Conservation (phyloP, 2,888 invertebrate genomes). For the Fragum whitleyi region DNA sequence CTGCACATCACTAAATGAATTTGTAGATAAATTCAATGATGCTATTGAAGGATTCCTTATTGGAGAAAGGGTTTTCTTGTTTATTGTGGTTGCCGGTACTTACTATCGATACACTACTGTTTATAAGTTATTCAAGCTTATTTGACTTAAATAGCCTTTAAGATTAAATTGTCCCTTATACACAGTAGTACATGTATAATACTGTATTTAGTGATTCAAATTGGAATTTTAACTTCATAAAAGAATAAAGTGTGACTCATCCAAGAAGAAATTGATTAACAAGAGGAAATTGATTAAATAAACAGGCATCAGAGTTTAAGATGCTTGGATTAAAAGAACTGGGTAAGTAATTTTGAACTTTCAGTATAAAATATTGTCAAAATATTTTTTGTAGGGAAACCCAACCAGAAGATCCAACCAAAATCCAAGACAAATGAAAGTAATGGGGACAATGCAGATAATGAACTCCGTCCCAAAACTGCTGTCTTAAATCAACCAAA, state of each 20-base stretch:
- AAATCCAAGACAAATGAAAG: not conserved
- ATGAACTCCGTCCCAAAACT: constrained; percentile 73
- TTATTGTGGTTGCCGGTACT: not conserved
- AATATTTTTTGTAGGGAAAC: constrained; percentile 19
- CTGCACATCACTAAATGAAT: no score
- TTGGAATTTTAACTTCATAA: no score
- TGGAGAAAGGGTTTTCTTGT: constrained; percentile 1
- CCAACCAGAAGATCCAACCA: not conserved
- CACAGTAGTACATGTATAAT: no score
- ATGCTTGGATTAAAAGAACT: constrained; percentile 57
- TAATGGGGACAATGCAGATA: constrained; percentile 19
- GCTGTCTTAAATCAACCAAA: constrained; percentile 76
- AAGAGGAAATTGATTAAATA: no score
- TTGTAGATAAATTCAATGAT: no score
- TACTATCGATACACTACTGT: not conserved
- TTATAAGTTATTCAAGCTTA: not conserved
- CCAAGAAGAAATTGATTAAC: no score
- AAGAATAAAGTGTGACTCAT: no score
- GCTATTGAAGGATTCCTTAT: no score
- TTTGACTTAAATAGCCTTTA: not conserved
- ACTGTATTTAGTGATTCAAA: no score
- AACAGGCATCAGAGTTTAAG: no score
- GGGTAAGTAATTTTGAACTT: constrained; percentile 34
- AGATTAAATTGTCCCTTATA: no score
- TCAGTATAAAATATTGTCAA: no score